Conservation (phyloP, 2,113 vertebrate species). For the Rhinichthys klamathensis region DNA sequence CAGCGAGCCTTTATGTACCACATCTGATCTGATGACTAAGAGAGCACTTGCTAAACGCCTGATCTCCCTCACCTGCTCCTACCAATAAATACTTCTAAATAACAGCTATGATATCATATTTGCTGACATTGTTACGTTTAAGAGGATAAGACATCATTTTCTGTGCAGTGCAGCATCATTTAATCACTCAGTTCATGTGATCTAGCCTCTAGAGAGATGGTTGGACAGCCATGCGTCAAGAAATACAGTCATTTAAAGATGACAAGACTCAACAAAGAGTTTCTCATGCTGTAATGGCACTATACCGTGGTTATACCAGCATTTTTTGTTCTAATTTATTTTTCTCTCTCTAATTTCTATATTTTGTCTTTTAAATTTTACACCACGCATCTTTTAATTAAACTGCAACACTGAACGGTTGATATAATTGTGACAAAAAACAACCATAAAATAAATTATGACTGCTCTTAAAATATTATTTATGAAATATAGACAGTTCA, state of each 20-base stretch:
- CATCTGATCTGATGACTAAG: slow-evolving; percentile 62
- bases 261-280: not conserved
- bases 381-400: not conserved
- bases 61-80: slow-evolving; percentile 39
- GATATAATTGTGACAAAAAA: not conserved
- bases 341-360: not conserved
- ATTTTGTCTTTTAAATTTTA: not conserved
- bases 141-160: slow-evolving; percentile 3
- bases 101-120: slow-evolving; percentile 45
- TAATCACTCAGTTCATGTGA: not conserved
- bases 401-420: not conserved
- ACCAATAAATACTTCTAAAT: slow-evolving; percentile 40
- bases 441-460: not conserved
- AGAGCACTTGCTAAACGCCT: slow-evolving; percentile 59
- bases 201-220: slow-evolving; percentile 3
- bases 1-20: slow-evolving; percentile 58
- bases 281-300: not conserved
- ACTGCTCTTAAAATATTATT: not conserved
- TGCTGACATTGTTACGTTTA: slow-evolving; percentile 29
- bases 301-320: not conserved
- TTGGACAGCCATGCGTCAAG: not conserved
- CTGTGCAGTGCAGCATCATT: not conserved
- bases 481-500: not conserved
- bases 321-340: no score
- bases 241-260: not conserved